phyloP scores from a whole-genome alignment of 2,888 invertebrate species.

The Drosophila demipolita region DNA sequence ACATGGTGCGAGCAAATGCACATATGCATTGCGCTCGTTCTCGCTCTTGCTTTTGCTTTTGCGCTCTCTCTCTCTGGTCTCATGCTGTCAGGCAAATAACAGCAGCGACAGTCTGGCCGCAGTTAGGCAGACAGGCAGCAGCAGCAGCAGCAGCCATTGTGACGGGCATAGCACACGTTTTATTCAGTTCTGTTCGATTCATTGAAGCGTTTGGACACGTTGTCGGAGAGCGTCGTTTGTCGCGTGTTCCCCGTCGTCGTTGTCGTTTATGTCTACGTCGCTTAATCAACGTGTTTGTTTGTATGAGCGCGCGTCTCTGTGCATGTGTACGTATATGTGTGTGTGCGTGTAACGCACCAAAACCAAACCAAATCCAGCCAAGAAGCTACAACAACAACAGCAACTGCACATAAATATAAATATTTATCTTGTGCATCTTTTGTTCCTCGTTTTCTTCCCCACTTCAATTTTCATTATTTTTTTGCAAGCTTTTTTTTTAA shows the following conservation, averaged over 20 bases:
- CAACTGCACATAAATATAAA: conserved; percentile 39
- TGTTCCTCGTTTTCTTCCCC: conserved; percentile 11
- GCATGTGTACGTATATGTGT: conserved; percentile 23
- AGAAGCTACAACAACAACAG: conserved; percentile 24
- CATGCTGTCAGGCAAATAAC: conserved; percentile 14
- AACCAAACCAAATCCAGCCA: conserved; percentile 20
- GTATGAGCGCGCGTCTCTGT: conserved; percentile 15
- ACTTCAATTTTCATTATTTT: conserved; percentile 26
- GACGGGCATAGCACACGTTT: conserved; percentile 58
- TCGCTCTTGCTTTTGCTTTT: not conserved
- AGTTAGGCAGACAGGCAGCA: conserved; percentile 36
- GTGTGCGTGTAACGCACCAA: conserved; percentile 40
- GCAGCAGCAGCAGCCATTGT: conserved; percentile 40
- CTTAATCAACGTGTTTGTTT: conserved; percentile 37
- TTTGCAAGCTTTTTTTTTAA: conserved; percentile 57
- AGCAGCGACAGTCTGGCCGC: conserved; percentile 23
- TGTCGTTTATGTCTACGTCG: conserved; percentile 9
- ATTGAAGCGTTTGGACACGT: conserved; percentile 84
- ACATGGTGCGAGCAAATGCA: conserved; percentile 36
- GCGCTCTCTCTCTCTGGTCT: conserved; percentile 13
- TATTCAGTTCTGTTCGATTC: conserved; percentile 82
- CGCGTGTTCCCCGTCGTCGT: conserved; percentile 28
- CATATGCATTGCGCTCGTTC: conserved; percentile 7
- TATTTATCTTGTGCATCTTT: conserved; percentile 23
- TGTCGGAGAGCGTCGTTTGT: conserved; percentile 43